These are phyloP conservation scores for Oxytorus armatus DNA, from an alignment of 2,888 invertebrate genomes.

Conservation along the genomic window DNA sequence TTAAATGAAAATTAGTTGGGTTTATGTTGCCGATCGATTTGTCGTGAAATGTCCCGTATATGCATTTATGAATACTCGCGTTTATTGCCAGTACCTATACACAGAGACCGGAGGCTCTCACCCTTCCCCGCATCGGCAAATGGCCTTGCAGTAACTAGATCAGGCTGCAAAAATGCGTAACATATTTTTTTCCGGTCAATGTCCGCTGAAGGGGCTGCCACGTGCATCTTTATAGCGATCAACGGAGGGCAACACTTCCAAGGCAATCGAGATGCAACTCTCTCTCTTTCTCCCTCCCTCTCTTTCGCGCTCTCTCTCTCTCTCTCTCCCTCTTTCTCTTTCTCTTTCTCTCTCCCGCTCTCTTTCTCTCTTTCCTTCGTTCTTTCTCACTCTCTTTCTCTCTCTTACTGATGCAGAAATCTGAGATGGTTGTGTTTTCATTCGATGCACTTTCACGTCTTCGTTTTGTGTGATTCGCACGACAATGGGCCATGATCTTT, in stretches of 20 bases:
- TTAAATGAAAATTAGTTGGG: no score
- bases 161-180: slow-evolving; percentile 70
- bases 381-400: slow-evolving; percentile 16
- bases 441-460: slow-evolving; percentile 31
- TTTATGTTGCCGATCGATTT: no score
- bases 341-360: slow-evolving; percentile 27
- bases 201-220: slow-evolving; percentile 70
- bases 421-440: slow-evolving; percentile 9
- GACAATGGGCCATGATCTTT: slow-evolving; percentile 3
- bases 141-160: slow-evolving; percentile 62
- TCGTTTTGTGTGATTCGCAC: neutral
- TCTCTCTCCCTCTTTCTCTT: slow-evolving; percentile 20
- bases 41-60: neutral
- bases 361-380: slow-evolving; percentile 21
- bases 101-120: neutral
- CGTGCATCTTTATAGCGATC: slow-evolving; percentile 63
- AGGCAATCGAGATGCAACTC: slow-evolving; percentile 58
- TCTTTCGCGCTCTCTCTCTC: slow-evolving; percentile 28
- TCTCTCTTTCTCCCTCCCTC: slow-evolving; percentile 40
- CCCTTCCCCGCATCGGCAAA: neutral
- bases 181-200: slow-evolving; percentile 76
- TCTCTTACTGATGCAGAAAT: slow-evolving; percentile 49
- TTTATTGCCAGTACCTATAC: neutral
- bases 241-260: slow-evolving; percentile 51
- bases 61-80: neutral